Evolutionary conservation across 2,113 vertebrate genomes (phyloP), one percentile per base, ranked within the genome.

Genomic region (Girardinichthys multiradiatus): DNA sequence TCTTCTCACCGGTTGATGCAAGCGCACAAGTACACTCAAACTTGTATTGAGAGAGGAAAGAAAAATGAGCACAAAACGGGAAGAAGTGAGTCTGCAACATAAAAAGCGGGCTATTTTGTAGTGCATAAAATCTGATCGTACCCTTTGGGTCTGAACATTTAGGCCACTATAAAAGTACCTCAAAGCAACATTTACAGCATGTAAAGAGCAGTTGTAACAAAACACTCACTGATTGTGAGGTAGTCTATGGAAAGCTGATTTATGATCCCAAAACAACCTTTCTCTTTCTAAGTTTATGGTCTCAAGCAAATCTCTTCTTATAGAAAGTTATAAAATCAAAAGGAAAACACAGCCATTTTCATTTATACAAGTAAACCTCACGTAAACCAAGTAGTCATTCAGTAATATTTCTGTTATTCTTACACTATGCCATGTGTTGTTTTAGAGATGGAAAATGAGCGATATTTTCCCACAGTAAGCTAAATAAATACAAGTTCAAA

Each of bases 1-100:
- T 79, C 66, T 33, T 58, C 66, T 80, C 69, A 62, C 71, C 54
- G 48, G 27, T 60, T 54, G 70, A 39, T 60, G 39, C 30, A 63
- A 63, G 72, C 66, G 58, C 31, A 60, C 28, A 26, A 57, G n/a
- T 30, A 11, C 35, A 59, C 27, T 28, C 28, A 74, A 73, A 77
- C 68, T 42, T 57, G 12, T 29, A 42, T 24, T 27, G 26, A 17
- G 7, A 66, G 28, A 68, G 66, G 77, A 28, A 57, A 70, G n/a
- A 39, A 76, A n/a, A 74, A 33, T 13, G 64, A 37, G 39, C 35
- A 39, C 33, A 74, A 64, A 62, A 39, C 4, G n/a, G 63, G 60
- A 74, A 58, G 15, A 39, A 39, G 37, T 62, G 57, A 70, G 51
- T 74, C 13, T 64, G n/a, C 28, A 29, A 45, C 54, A 31, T 15